Base-by-base conservation (phyloP, 53 echinoderm and acorn worm species). In the Arbacia lixula region DNA sequence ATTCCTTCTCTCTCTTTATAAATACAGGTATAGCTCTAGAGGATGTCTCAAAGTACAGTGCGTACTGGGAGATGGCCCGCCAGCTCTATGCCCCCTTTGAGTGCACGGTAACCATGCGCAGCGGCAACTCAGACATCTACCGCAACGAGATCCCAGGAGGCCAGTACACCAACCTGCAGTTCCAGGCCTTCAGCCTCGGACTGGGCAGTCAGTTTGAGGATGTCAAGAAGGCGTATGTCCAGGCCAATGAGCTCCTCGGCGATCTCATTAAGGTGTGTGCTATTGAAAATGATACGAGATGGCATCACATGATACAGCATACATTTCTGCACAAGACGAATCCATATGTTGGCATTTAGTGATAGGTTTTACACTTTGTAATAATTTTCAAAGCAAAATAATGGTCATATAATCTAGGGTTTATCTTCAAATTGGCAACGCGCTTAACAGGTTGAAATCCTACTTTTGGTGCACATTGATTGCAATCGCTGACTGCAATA, bases 61-160 rank as follows among this genome's bases (percentile, higher is more conserved):
- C 93, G 38, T 97, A 97, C 85, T 97, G 98, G 98, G 98, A 97
- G 83, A 83, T 90, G 4, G 73, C 91, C 41, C 71, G 98, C 19
- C 98, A 97, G 83, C 88, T 97, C 53, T 97, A 97, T 53, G 98
- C 94, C 11, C 98, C 98, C 25, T 97, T 97, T 85, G 98, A 97
- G 71, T 97, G 98, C 77, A 90, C 94, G 8, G 84, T 79, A 0
- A 97, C 94, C 27, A 92, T 97, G 94, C 94, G 92, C 90, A 97
- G 98, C 51, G 98, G 98, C 28, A 97, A 91, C 29, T 89, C 98
- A 20, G 98, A 97, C 73, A 93, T 97, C 88, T 97, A 97, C 53
- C 71, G 86, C 37, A 93, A 94, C 42, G 98, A 97, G 85, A 97
- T 97, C 58, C 97, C 98, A 35, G 98, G 98, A 6, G 98, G 98